Percentiles rank a stretch among this genome's conserved stretches.
Evolutionary conservation across 1,140 invertebrate genomes (phyloP).

Genomic region (Cyclina sinensis): DNA sequence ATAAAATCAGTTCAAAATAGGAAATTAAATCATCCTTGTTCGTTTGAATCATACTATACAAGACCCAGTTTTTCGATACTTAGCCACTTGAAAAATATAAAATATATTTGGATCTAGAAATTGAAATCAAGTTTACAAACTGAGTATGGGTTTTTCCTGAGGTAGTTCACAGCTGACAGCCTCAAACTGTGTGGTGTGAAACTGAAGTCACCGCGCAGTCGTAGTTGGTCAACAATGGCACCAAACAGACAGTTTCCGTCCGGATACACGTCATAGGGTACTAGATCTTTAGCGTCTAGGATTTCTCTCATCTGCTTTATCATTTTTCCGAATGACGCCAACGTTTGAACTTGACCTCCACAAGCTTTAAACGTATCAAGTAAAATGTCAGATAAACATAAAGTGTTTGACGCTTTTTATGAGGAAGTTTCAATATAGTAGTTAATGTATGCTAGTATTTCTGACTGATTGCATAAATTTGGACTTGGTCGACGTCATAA

Average conservation of each 20-base stretch:
- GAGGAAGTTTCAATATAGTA: too few relatives aligned
- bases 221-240: slow-evolving; percentile 48
- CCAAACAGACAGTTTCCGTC: slow-evolving; percentile 59
- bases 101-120: neutral
- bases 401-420: too few relatives aligned
- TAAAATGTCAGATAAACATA: too few relatives aligned
- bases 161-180: slow-evolving; percentile 28
- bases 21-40: too few relatives aligned
- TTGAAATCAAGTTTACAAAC: neutral
- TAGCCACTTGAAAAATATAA: neutral
- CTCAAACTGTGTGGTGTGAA: slow-evolving; percentile 19
- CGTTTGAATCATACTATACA: too few relatives aligned
- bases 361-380: too few relatives aligned
- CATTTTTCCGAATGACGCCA: neutral
- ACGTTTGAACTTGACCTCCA: neutral
- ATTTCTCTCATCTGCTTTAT: slow-evolving; percentile 19
- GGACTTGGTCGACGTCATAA: too few relatives aligned
- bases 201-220: slow-evolving; percentile 16
- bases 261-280: slow-evolving; percentile 29
- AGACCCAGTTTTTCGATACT: neutral
- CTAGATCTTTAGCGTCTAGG: neutral
- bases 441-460: too few relatives aligned
- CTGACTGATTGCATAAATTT: too few relatives aligned
- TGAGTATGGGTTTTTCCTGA: neutral
- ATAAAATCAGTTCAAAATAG: too few relatives aligned